These are phyloP conservation scores for Drosophila triauraria DNA, from an alignment of 1,140 invertebrate genomes.

Conservation along the genomic window DNA sequence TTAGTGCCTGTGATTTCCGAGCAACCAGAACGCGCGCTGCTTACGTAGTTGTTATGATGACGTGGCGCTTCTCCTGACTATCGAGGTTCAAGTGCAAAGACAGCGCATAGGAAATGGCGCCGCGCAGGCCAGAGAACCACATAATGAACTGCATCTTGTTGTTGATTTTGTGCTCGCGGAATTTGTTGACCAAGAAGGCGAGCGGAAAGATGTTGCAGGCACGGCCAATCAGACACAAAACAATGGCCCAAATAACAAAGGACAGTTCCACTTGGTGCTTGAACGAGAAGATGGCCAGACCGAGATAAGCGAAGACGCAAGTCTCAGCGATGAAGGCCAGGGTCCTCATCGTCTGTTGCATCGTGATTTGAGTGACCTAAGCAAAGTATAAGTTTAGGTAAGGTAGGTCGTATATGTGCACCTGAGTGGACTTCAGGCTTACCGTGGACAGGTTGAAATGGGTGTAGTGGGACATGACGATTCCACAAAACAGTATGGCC, in stretches of 20 bases:
- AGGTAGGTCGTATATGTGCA: too few relatives aligned
- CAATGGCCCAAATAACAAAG: conserved; percentile 96
- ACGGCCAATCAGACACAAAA: conserved; percentile 95
- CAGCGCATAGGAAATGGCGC: conserved; percentile 98
- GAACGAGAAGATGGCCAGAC: conserved; percentile 98
- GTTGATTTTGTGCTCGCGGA: conserved; percentile 98
- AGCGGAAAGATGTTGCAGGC: conserved; percentile 99
- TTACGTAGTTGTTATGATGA: conserved; percentile 97
- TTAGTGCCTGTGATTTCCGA: background rate
- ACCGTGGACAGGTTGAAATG: conserved; percentile 98
- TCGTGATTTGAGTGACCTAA: conserved; percentile 97
- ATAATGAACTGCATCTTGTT: conserved; percentile 99
- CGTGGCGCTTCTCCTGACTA: conserved; percentile 94
- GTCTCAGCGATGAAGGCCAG: conserved; percentile 99
- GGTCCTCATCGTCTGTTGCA: conserved; percentile 99
- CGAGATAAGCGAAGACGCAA: conserved; percentile 99
- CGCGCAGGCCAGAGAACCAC: conserved; percentile 99
- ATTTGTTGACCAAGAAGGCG: conserved; percentile 96
- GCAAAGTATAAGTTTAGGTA: background rate
- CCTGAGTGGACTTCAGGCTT: background rate
- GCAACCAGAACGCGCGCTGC: background rate
- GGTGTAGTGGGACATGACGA: conserved; percentile 99
- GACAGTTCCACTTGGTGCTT: conserved; percentile 93
- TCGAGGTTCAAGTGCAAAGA: conserved; percentile 98
- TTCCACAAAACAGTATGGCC: conserved; percentile 99